A percentile compares a stretch with the other conserved stretches of the same genome.
Evolutionary conservation across 2,888 invertebrate species (phyloP).

Genomic region (Lasioglossum zephyrum): DNA sequence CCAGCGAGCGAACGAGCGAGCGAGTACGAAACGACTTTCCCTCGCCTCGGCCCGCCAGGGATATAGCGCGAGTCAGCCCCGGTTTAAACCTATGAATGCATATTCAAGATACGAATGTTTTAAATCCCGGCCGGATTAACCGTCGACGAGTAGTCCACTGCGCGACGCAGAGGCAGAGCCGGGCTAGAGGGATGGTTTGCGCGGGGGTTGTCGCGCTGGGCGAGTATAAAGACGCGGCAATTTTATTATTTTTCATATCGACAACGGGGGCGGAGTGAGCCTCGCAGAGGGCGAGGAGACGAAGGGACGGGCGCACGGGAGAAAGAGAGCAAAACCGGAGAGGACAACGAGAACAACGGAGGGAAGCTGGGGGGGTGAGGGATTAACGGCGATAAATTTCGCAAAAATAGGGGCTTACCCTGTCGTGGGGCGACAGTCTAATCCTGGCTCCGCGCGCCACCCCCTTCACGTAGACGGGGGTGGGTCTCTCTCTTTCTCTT

Average conservation of each 20-base stretch:
- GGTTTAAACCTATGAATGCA: constrained; percentile 79
- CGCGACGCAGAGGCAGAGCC: constrained; percentile 9
- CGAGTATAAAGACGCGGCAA: constrained; percentile 50
- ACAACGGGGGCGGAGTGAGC: constrained; percentile 39
- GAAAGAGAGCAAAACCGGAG: constrained; percentile 65
- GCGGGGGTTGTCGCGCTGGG: background rate
- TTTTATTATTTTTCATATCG: constrained; percentile 60
- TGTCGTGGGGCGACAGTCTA: constrained; percentile 84
- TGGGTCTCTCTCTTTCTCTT: constrained; percentile 29
- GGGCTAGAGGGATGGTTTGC: background rate
- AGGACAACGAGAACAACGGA: constrained; percentile 69
- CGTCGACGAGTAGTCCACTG: constrained; percentile 59
- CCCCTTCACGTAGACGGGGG: constrained; percentile 68
- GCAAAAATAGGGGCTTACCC: constrained; percentile 84
- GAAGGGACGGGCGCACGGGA: constrained; percentile 69
- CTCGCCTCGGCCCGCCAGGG: constrained; percentile 48
- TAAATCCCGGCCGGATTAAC: constrained; percentile 81
- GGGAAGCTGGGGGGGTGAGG: constrained; percentile 76
- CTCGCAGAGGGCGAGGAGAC: constrained; percentile 23
- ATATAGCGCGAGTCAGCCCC: constrained; percentile 64
- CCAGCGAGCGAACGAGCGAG: background rate
- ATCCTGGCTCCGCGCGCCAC: constrained; percentile 79
- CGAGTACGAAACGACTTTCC: constrained; percentile 38
- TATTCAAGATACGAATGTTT: constrained; percentile 82
- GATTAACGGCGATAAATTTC: constrained; percentile 85